These are phyloP conservation scores for Orthosia cruda DNA, from an alignment of 2,888 invertebrate genomes.

Conservation along the genomic window DNA sequence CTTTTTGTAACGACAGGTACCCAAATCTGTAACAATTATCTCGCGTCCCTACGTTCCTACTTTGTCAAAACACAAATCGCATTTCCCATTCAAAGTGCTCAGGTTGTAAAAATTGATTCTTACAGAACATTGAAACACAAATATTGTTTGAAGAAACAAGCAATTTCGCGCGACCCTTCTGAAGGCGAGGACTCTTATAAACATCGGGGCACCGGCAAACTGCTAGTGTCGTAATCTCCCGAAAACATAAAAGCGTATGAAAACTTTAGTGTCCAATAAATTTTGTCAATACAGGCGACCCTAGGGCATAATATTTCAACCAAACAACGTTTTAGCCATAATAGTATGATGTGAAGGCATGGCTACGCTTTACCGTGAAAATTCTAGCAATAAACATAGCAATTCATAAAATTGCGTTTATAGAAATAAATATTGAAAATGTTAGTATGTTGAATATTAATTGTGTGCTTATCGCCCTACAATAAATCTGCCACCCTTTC, in stretches of 20 bases:
- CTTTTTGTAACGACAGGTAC: constrained; percentile 71
- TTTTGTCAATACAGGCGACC: constrained; percentile 83
- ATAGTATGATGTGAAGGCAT: constrained; percentile 30
- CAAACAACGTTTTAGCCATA: constrained; percentile 71
- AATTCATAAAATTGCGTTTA: constrained; percentile 15
- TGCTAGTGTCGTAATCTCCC: constrained; percentile 84
- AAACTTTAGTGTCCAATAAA: constrained; percentile 88
- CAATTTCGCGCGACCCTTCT: constrained; percentile 80
- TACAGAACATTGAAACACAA: constrained; percentile 75
- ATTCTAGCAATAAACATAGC: constrained; percentile 10
- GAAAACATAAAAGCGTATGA: constrained; percentile 87
- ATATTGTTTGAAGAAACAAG: constrained; percentile 77
- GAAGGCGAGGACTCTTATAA: constrained; percentile 80
- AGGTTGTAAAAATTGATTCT: constrained; percentile 69
- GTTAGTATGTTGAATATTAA: constrained; percentile 29
- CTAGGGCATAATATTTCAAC: constrained; percentile 75
- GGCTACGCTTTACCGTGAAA: constrained; percentile 16
- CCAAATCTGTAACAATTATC: constrained; percentile 56
- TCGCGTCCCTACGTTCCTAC: constrained; percentile 20
- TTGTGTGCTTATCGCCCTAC: constrained; percentile 15
- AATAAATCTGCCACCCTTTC: too few relatives aligned
- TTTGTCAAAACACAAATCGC: constrained; percentile 26
- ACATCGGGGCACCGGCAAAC: constrained; percentile 78
- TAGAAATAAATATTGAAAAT: constrained; percentile 15
- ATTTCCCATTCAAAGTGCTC: constrained; percentile 24